These are phyloP conservation scores for Helicolenus hilgendorfi DNA, from an alignment of 2,797 vertebrate genomes.

Conservation along the genomic window DNA sequence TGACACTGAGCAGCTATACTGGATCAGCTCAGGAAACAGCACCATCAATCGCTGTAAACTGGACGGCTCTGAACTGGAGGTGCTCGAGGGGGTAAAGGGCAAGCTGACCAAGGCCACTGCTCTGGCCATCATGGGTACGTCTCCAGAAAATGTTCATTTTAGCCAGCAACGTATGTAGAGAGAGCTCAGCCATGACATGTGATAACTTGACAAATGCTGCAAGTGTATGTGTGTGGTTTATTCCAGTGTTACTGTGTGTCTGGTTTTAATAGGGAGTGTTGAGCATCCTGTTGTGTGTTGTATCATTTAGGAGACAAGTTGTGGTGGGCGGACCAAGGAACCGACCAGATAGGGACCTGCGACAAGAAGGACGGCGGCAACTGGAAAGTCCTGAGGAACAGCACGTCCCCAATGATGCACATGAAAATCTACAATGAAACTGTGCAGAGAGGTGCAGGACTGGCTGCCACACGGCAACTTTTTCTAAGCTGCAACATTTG, in stretches of 20 bases:
- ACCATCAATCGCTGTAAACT: conserved; percentile 96
- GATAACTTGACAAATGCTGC: background rate
- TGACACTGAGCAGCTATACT: conserved; percentile 94
- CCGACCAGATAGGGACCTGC: conserved; percentile 97
- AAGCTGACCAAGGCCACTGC: conserved; percentile 96
- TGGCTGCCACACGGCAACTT: background rate
- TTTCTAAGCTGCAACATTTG: background rate
- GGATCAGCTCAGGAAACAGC: conserved; percentile 96
- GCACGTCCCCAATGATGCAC: conserved; percentile 97
- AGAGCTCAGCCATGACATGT: background rate
- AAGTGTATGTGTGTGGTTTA: background rate
- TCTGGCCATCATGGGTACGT: conserved; percentile 97
- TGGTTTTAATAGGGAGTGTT: background rate
- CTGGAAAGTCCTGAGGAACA: conserved; percentile 93
- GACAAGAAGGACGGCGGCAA: conserved; percentile 94
- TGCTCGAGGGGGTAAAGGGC: conserved; percentile 90
- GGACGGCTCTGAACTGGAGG: conserved; percentile 93
- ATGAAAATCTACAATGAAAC: conserved; percentile 98
- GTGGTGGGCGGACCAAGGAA: conserved; percentile 98
- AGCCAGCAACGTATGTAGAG: background rate
- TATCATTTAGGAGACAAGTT: conserved; percentile 92
- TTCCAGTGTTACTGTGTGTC: background rate
- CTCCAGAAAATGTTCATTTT: background rate
- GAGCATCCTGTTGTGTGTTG: background rate
- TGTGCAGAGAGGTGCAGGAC: conserved; percentile 91